A percentile compares a stretch with the other conserved stretches of the same genome.
Conservation (phyloP, 2,888 invertebrate genomes). For the Tenthredo distinguenda region DNA sequence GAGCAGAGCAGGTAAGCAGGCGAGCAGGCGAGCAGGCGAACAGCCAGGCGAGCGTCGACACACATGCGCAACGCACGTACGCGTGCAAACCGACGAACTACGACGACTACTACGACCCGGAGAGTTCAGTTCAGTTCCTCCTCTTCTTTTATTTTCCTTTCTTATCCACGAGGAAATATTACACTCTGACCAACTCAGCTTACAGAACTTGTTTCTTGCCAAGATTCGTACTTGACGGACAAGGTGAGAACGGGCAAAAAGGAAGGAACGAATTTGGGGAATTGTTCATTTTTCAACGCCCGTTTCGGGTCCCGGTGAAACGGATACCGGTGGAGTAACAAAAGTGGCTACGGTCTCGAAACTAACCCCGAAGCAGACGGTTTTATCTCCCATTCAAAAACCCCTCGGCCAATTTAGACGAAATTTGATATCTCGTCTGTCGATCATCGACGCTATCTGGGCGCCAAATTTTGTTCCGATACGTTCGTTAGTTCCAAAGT, state of each 20-base stretch:
- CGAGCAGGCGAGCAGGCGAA: not conserved
- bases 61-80: constrained; percentile 10
- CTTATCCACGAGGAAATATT: not conserved
- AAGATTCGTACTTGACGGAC: not conserved
- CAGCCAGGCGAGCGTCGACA: not conserved
- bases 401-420: not conserved
- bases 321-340: too few species aligned
- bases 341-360: too few species aligned
- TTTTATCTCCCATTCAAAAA: not conserved
- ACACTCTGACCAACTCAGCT: not conserved
- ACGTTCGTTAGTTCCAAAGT: not conserved
- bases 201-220: not conserved
- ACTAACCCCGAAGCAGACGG: not conserved
- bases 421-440: not conserved
- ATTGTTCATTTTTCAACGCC: not conserved
- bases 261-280: not conserved
- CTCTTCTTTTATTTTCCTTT: not conserved
- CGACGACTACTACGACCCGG: not conserved
- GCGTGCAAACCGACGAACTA: not conserved
- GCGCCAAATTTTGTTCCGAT: not conserved
- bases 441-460: not conserved
- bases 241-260: not conserved
- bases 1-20: not conserved
- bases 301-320: not conserved
- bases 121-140: not conserved